Percentiles rank a stretch among this genome's conserved stretches.
These are phyloP conservation scores for Caenorhabditis angaria DNA, from an alignment of 2,888 invertebrate genomes.

Conservation along the genomic window DNA sequence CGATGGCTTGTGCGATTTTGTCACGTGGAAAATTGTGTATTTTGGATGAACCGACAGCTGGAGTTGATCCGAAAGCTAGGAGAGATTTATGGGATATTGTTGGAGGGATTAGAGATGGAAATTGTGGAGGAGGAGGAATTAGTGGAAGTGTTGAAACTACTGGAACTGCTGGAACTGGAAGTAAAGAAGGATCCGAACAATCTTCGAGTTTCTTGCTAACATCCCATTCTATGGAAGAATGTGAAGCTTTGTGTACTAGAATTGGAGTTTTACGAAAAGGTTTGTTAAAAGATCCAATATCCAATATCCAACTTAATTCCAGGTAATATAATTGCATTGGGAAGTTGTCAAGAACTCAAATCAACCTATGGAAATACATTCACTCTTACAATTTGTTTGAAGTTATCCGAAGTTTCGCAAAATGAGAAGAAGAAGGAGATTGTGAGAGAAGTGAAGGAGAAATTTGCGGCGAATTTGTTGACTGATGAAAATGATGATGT, in stretches of 20 bases:
- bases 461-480: too few relatives aligned
- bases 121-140: too few relatives aligned
- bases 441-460: too few relatives aligned
- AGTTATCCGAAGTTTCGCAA: too few relatives aligned
- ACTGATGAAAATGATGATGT: too few relatives aligned
- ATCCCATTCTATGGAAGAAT: conserved; percentile 66
- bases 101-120: conserved; percentile 41
- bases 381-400: too few relatives aligned
- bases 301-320: conserved; percentile 68
- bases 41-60: conserved; percentile 74
- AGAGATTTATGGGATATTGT: conserved; percentile 75
- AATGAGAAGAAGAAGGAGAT: too few relatives aligned
- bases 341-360: conserved; percentile 66
- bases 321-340: conserved; percentile 66
- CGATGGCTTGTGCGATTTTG: conserved; percentile 82
- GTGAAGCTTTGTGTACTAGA: too few relatives aligned
- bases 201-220: conserved; percentile 63
- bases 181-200: conserved; percentile 42
- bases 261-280: conserved; percentile 67
- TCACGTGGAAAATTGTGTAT: conserved; percentile 80
- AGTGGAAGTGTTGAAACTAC: too few relatives aligned
- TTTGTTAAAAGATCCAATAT: too few relatives aligned
- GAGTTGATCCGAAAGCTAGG: conserved; percentile 78
- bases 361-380: too few relatives aligned
- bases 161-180: too few relatives aligned